Conservation (phyloP, 2,797 vertebrate species). For the Pseudochirops cupreus region DNA sequence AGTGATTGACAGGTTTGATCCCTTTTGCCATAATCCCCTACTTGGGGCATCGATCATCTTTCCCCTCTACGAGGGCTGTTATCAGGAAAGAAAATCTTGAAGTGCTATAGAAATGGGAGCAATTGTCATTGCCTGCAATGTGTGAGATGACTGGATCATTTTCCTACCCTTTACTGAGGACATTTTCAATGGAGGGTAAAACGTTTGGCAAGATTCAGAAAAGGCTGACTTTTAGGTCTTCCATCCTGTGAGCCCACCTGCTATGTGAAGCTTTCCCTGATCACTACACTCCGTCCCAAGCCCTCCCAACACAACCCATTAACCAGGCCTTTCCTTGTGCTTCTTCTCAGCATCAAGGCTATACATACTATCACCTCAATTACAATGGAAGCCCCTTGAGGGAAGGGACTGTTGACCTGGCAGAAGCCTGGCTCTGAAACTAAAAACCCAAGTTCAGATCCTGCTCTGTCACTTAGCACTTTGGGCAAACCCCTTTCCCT, state of each 20-base stretch:
- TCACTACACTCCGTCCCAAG: background rate
- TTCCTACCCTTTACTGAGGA: background rate
- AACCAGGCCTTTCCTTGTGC: background rate
- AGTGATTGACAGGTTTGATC: too few species aligned
- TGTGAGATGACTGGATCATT: background rate
- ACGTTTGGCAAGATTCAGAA: background rate
- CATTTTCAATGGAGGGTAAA: background rate
- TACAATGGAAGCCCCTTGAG: background rate
- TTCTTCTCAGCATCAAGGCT: background rate
- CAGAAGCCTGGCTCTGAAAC: background rate
- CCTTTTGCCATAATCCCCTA: background rate
- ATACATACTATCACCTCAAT: background rate
- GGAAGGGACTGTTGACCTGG: background rate
- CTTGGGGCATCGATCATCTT: background rate
- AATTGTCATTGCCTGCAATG: background rate
- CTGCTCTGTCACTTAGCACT: background rate
- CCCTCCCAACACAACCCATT: too few species aligned
- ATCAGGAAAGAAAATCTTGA: background rate
- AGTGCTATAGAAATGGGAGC: background rate
- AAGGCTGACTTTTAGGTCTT: background rate
- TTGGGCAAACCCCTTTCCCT: background rate
- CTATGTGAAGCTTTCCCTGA: background rate
- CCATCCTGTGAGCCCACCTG: background rate
- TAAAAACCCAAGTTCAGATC: background rate
- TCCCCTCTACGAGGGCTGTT: too few species aligned